Evolutionary conservation across 2,113 vertebrate species (phyloP).

Genomic region (Pteronura brasiliensis): DNA sequence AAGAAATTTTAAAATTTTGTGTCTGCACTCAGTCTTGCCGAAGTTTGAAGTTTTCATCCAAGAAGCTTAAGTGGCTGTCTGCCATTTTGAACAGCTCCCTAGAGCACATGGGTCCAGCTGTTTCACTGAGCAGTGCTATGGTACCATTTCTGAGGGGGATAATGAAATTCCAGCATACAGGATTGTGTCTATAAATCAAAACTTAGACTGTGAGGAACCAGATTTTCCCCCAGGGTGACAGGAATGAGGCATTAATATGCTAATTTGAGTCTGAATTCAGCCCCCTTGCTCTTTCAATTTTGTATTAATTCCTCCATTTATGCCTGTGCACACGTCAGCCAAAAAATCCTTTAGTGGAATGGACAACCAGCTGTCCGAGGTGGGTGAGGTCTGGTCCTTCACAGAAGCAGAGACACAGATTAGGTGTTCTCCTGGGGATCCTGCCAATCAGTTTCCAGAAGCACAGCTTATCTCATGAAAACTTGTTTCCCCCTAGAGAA

Average conservation of each 20-base stretch:
- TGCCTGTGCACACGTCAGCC: constrained; percentile 34
- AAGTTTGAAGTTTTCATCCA: constrained; percentile 57
- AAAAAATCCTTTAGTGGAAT: constrained; percentile 36
- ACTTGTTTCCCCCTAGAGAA: constrained; percentile 51
- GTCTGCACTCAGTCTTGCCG: constrained; percentile 26
- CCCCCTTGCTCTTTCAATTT: constrained; percentile 51
- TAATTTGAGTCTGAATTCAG: constrained; percentile 54
- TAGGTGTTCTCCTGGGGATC: constrained; percentile 38
- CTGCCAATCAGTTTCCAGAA: constrained; percentile 8
- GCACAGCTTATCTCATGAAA: constrained; percentile 58
- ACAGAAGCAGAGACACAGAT: constrained; percentile 21
- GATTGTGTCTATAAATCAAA: constrained; percentile 51
- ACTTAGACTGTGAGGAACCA: constrained; percentile 13
- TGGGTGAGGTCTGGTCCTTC: neutral
- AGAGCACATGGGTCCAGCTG: constrained; percentile 55
- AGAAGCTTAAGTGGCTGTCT: constrained; percentile 34
- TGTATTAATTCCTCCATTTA: constrained; percentile 51
- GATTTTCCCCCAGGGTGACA: constrained; percentile 9
- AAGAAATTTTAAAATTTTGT: neutral
- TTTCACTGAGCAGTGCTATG: constrained; percentile 19
- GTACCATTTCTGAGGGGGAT: constrained; percentile 43
- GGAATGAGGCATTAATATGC: constrained; percentile 57
- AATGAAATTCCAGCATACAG: constrained; percentile 52
- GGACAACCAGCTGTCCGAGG: constrained; percentile 63
- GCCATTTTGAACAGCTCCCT: constrained; percentile 56